Percentiles rank a stretch among this genome's conserved stretches.
Evolutionary conservation across 1,140 invertebrate genomes (phyloP).

Genomic region (Portunus trituberculatus): DNA sequence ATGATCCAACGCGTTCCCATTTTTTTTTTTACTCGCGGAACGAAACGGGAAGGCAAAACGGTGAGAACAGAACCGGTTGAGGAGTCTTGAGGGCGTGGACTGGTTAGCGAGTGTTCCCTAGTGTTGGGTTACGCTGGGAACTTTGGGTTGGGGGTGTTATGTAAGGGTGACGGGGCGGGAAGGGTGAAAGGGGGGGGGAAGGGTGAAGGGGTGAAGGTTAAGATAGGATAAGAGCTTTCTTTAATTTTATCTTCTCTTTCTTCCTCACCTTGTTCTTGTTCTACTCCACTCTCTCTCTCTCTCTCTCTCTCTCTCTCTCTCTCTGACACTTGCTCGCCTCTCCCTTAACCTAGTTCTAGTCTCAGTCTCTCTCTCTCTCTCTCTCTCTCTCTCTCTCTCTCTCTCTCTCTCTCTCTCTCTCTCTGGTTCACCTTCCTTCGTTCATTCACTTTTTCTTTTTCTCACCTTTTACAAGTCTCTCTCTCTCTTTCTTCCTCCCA

Average conservation of each 20-base stretch:
- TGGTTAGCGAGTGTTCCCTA: background rate
- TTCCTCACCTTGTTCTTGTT: background rate
- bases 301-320: background rate
- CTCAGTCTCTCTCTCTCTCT: background rate
- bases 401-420: background rate
- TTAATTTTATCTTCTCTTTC: too few relatives aligned
- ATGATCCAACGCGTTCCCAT: too few relatives aligned
- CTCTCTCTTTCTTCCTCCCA: background rate
- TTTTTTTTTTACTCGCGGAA: too few relatives aligned
- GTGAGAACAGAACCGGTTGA: too few relatives aligned
- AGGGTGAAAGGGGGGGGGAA: slow-evolving; percentile 5
- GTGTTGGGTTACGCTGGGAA: background rate
- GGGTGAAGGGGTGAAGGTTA: background rate
- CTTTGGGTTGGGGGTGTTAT: background rate
- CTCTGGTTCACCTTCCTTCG: background rate
- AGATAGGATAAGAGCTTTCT: background rate
- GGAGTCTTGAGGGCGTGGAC: too few relatives aligned
- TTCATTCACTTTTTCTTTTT: background rate
- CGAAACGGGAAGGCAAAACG: too few relatives aligned
- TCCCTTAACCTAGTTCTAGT: background rate
- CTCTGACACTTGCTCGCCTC: too few relatives aligned
- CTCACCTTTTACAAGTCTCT: background rate
- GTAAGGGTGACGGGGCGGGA: background rate
- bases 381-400: slow-evolving; percentile 29
- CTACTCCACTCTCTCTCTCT: background rate